These are phyloP conservation scores for Cydia fagiglandana DNA, from an alignment of 1,140 invertebrate species.

Conservation along the genomic window DNA sequence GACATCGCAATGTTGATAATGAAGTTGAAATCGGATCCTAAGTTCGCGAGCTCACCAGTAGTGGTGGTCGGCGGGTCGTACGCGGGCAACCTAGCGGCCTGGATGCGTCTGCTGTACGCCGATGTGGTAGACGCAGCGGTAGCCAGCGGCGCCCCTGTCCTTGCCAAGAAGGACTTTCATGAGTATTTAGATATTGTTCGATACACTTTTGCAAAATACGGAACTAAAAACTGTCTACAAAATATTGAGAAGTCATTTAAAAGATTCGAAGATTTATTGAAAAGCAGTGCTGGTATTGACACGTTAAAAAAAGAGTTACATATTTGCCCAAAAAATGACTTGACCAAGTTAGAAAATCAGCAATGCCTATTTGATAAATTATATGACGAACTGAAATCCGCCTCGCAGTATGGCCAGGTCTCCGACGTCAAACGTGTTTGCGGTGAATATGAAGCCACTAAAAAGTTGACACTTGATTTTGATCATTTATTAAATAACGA, in stretches of 20 bases:
- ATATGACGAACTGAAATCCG: background rate
- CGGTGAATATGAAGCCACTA: background rate
- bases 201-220: constrained; percentile 23
- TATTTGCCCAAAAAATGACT: background rate
- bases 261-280: constrained; percentile 9
- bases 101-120: constrained; percentile 86
- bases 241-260: constrained; percentile 22
- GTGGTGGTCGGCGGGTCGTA: constrained; percentile 89
- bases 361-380: background rate
- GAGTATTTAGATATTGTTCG: constrained; percentile 35
- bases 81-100: constrained; percentile 85
- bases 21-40: constrained; percentile 57
- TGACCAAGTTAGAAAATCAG: background rate
- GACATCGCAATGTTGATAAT: constrained; percentile 84
- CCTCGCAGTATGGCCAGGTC: background rate
- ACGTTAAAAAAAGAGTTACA: constrained; percentile 31
- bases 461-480: background rate
- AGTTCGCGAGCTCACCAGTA: constrained; percentile 60
- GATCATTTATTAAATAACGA: background rate
- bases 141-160: constrained; percentile 84
- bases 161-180: constrained; percentile 81
- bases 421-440: background rate
- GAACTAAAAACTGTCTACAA: constrained; percentile 6
- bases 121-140: constrained; percentile 84
- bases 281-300: constrained; percentile 16